phyloP scores from a whole-genome alignment of 1,140 invertebrate species.

The Neomicropteryx cornuta region DNA sequence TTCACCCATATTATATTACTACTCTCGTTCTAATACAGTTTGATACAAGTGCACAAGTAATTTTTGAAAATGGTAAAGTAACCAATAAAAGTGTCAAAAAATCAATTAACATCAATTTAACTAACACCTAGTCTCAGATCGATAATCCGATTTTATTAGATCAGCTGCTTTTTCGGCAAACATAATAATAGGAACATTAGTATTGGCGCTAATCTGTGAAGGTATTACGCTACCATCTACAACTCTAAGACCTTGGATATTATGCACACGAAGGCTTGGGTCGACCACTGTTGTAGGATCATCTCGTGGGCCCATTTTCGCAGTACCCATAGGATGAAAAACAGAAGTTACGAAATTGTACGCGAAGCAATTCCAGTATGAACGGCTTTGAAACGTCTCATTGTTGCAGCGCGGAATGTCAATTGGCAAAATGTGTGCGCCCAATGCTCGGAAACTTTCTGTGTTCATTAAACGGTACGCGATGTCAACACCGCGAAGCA shows the following conservation, averaged over 20 bases:
- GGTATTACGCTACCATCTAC: constrained; percentile 49
- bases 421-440: constrained; percentile 53
- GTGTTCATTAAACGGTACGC: constrained; percentile 42
- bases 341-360: constrained; percentile 29
- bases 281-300: constrained; percentile 32
- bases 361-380: constrained; percentile 70
- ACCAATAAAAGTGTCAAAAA: too few relatives aligned
- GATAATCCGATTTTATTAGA: constrained; percentile 65
- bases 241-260: constrained; percentile 21
- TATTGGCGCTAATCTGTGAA: constrained; percentile 61
- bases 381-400: constrained; percentile 50
- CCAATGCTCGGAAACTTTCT: constrained; percentile 57
- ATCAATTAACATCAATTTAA: too few relatives aligned
- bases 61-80: too few relatives aligned
- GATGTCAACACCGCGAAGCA: constrained; percentile 27
- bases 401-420: constrained; percentile 60
- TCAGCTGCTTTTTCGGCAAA: constrained; percentile 73
- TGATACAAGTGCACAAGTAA: too few relatives aligned
- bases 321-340: constrained; percentile 32
- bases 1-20: too few relatives aligned
- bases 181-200: constrained; percentile 72
- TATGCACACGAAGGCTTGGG: constrained; percentile 26
- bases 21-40: too few relatives aligned
- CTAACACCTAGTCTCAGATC: too few relatives aligned
- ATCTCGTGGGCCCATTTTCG: constrained; percentile 36